Evolutionary conservation across 2,797 vertebrate species (phyloP), one percentile per base, ranked within the genome.

Genomic region (Peromyscus attwateri): DNA sequence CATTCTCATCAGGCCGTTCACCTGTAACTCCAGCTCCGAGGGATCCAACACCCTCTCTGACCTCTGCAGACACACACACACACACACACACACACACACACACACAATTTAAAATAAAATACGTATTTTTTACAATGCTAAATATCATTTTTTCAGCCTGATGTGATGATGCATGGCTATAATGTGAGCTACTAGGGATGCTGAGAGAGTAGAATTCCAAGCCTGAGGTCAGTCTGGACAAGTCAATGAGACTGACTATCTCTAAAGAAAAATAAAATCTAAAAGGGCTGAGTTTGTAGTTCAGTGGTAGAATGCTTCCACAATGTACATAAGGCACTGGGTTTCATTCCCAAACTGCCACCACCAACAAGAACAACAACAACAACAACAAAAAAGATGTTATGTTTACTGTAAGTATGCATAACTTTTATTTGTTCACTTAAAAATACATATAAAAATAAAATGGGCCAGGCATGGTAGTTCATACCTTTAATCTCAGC

Each of bases 31-130:
- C 40, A 84, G 9, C 16, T 21, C 27, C 62, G 52, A 2, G 6
- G 75, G 25, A 46, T 29, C 76, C 49, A 52, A 80, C 17, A 11
- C 17, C 49, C 29, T 31, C 46, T 52, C 43, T 49, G 7, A 29
- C 14, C 27, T n/a, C 77, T 79, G 49, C 31, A 17, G 76, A 10
- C 17, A 11, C 77, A 60, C 19, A 21, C 77, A 21, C 49, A 21
- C 9, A 1, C 25, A 13, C 37, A 21, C 4, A 9, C 37, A 2
- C 3, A 1, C n/a, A 6, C 25, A 52, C 16, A 19, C 31, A 19
- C 76, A 60, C 75, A 77, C 43, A 79, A 34, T 81, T 82, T 82
- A 37, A 57, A 64, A 43, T 62, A 64, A 66, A 85, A 85, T 46
- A 83, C 1, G 60, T 82, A 57, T 37, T 43, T 73, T 82, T 9